phyloP scores from a whole-genome alignment of 2,888 invertebrate species.

The Digitonthophagus gazella region DNA sequence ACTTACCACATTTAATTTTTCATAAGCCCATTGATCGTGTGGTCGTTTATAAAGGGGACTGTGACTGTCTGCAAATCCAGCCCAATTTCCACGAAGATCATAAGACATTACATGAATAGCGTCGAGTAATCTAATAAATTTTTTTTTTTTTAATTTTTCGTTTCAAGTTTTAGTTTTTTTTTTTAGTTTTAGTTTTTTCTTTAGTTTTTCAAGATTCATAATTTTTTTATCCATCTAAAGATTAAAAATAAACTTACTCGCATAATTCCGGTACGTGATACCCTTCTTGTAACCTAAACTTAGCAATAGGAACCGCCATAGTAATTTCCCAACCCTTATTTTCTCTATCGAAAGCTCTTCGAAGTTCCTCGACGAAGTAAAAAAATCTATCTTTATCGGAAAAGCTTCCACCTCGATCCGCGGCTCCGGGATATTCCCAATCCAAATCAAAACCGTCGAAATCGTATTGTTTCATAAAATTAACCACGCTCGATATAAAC shows the following conservation, averaged over 20 bases:
- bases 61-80: slow-evolving; percentile 86
- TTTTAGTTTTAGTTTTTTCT: not conserved
- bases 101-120: slow-evolving; percentile 86
- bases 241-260: slow-evolving; percentile 61
- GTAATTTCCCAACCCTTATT: slow-evolving; percentile 83
- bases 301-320: slow-evolving; percentile 85
- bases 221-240: not conserved
- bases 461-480: slow-evolving; percentile 74
- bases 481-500: slow-evolving; percentile 74
- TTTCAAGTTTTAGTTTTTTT: no score
- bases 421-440: slow-evolving; percentile 93
- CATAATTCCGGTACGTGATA: slow-evolving; percentile 89
- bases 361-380: slow-evolving; percentile 77
- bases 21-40: slow-evolving; percentile 87
- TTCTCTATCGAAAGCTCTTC: slow-evolving; percentile 72
- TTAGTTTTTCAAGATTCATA: not conserved
- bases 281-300: slow-evolving; percentile 83
- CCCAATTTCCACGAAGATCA: slow-evolving; percentile 86
- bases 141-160: not conserved
- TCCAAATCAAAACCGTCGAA: slow-evolving; percentile 93
- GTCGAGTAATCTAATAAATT: slow-evolving; percentile 61
- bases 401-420: slow-evolving; percentile 80
- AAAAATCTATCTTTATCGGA: slow-evolving; percentile 82
- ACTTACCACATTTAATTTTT: slow-evolving; percentile 84
- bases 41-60: slow-evolving; percentile 83